Percentiles rank a stretch among this genome's conserved stretches.
Evolutionary conservation across 92 coral and sea anemone genomes (phyloP).

Genomic region (Heliopora coerulea): DNA sequence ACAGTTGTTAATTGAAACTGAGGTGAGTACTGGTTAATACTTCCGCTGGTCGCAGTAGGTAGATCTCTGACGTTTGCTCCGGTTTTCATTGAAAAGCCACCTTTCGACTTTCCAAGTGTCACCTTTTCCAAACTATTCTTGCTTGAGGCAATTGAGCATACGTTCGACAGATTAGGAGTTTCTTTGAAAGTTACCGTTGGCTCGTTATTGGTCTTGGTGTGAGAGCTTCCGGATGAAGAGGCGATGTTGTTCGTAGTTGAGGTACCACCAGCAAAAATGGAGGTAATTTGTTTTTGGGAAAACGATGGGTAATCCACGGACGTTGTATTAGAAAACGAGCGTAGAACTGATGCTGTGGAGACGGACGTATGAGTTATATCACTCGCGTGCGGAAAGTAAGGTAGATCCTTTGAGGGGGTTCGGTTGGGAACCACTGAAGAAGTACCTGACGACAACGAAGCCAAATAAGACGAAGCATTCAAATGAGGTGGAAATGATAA

Average conservation of each 20-base stretch:
- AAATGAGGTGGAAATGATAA: slow-evolving; percentile 21
- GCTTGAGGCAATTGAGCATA: neutral
- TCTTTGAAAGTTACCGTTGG: slow-evolving; percentile 3
- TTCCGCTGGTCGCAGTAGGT: neutral
- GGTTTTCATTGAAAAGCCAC: slow-evolving; percentile 25
- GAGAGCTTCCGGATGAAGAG: slow-evolving; percentile 3
- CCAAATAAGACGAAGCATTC: slow-evolving; percentile 25
- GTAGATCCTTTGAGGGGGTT: neutral
- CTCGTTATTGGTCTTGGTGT: slow-evolving; percentile 9
- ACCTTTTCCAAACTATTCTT: neutral
- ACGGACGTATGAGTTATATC: neutral
- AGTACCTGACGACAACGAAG: slow-evolving; percentile 12
- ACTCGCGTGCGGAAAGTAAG: neutral
- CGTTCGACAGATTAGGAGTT: neutral
- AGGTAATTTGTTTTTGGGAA: slow-evolving; percentile 2
- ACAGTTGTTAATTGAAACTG: neutral
- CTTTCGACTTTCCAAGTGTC: slow-evolving; percentile 28
- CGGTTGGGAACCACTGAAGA: slow-evolving; percentile 2
- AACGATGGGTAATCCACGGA: slow-evolving; percentile 7
- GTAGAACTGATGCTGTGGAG: neutral
- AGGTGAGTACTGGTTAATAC: neutral
- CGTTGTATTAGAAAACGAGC: slow-evolving; percentile 1
- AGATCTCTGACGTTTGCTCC: neutral
- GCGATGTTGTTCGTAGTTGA: slow-evolving; percentile 1
- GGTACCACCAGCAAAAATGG: neutral